Conservation (phyloP, 1,140 invertebrate genomes). For the Drosophila melanogaster region DNA sequence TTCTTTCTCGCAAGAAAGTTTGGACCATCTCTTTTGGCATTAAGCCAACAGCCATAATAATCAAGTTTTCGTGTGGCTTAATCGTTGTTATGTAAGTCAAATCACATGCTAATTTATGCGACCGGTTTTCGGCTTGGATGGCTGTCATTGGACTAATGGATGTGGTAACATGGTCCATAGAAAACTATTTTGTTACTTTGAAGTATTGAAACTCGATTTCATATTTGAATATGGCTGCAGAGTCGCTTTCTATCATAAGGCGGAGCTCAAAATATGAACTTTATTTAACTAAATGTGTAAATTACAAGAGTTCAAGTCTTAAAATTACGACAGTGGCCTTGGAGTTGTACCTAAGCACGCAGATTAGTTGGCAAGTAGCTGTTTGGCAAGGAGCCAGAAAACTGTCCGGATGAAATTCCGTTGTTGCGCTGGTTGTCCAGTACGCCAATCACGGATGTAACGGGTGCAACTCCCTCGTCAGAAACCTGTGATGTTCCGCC, state of each 20-base stretch:
- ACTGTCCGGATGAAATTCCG: constrained; percentile 2
- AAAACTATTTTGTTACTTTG: constrained; percentile 10
- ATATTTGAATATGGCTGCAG: constrained; percentile 35
- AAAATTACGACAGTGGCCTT: constrained; percentile 47
- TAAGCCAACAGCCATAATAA: constrained; percentile 17
- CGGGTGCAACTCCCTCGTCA: constrained; percentile 78
- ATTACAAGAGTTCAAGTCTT: constrained; percentile 37
- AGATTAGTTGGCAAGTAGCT: constrained; percentile 71
- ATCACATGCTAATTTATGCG: constrained; percentile 66
- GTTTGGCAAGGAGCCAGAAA: constrained; percentile 30
- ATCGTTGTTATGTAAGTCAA: constrained; percentile 57
- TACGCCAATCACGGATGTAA: constrained; percentile 77
- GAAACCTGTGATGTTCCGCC: constrained; percentile 79
- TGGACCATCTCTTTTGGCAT: neutral
- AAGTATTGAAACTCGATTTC: constrained; percentile 17
- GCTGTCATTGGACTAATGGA: constrained; percentile 35
- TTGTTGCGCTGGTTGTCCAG: constrained; percentile 51
- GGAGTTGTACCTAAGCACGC: constrained; percentile 27
- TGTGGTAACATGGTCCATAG: constrained; percentile 54
- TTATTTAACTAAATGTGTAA: constrained; percentile 40
- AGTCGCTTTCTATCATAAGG: too few species aligned
- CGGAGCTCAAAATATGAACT: constrained; percentile 13
- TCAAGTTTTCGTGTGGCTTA: constrained; percentile 42
- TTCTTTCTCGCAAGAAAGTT: neutral
- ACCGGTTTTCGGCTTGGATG: constrained; percentile 58